Percentiles rank a stretch among this genome's conserved stretches.
Evolutionary conservation across 1,140 invertebrate genomes (phyloP).

Genomic region (Zaprionus taronus): DNA sequence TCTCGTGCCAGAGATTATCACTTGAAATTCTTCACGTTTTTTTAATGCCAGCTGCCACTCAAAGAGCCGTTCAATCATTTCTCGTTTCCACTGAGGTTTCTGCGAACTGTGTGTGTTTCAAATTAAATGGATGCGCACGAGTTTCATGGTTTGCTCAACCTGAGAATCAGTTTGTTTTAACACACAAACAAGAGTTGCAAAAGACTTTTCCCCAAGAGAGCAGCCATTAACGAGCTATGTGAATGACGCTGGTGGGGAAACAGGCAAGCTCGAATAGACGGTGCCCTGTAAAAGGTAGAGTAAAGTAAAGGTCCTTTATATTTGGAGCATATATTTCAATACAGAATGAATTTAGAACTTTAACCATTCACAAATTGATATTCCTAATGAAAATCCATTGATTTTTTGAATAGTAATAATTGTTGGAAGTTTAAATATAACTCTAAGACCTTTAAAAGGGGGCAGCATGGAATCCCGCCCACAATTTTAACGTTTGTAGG

Average conservation of each 20-base stretch:
- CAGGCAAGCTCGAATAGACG: background rate
- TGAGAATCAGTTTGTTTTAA: conserved; percentile 28
- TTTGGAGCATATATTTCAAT: no score
- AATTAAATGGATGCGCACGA: conserved; percentile 1
- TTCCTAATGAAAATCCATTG: no score
- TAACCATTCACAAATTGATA: no score
- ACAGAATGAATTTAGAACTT: no score
- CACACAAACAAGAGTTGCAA: conserved; percentile 8
- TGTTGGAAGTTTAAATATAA: no score
- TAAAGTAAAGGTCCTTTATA: no score
- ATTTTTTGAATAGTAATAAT: no score
- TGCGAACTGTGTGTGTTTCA: background rate
- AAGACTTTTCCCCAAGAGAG: conserved; percentile 12
- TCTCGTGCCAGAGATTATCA: conserved; percentile 26
- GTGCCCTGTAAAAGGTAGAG: background rate
- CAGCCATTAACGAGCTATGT: conserved; percentile 24
- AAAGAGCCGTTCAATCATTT: conserved; percentile 3
- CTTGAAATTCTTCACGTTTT: conserved; percentile 20
- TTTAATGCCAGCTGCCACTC: conserved; percentile 23
- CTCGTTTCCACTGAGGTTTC: background rate
- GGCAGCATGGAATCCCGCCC: no score
- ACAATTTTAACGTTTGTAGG: no score
- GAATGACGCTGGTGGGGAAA: background rate
- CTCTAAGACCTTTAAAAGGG: no score
- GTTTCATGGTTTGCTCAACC: conserved; percentile 1